phyloP scores from a whole-genome alignment of 2,797 vertebrate genomes.

The Halcyon smyrnensis region DNA sequence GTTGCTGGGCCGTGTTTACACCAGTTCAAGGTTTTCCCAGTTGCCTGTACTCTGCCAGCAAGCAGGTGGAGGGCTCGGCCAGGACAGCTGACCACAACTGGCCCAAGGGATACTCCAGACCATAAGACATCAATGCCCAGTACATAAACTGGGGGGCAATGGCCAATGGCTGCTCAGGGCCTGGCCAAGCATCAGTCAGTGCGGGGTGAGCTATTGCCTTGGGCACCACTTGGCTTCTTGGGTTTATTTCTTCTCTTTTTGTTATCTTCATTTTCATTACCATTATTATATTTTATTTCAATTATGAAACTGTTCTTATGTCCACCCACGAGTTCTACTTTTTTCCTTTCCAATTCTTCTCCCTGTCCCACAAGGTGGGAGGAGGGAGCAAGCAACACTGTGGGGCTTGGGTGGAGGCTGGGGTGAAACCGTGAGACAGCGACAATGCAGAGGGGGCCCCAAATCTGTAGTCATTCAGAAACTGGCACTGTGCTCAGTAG shows the following conservation, averaged over 20 bases:
- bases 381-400: neutral
- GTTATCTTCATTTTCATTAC: neutral
- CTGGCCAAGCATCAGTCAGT: neutral
- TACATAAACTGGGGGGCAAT: neutral
- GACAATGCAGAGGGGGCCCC: neutral
- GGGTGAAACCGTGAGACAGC: neutral
- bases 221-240: neutral
- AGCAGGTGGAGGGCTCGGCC: neutral
- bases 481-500: fast-evolving
- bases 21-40: neutral
- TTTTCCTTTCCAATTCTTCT: neutral
- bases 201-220: neutral
- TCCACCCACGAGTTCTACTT: neutral
- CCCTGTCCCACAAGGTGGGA: neutral
- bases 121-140: neutral
- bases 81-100: neutral
- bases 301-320: neutral
- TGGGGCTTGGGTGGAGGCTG: neutral
- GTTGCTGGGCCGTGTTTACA: neutral
- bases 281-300: neutral
- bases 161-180: neutral
- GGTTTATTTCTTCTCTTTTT: neutral
- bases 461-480: no score
- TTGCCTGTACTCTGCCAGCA: neutral
- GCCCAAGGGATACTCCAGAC: neutral